A percentile compares a stretch with the other conserved stretches of the same genome.
These are phyloP conservation scores for Drosophila maculinotata DNA, from an alignment of 2,888 invertebrate genomes.

Conservation along the genomic window DNA sequence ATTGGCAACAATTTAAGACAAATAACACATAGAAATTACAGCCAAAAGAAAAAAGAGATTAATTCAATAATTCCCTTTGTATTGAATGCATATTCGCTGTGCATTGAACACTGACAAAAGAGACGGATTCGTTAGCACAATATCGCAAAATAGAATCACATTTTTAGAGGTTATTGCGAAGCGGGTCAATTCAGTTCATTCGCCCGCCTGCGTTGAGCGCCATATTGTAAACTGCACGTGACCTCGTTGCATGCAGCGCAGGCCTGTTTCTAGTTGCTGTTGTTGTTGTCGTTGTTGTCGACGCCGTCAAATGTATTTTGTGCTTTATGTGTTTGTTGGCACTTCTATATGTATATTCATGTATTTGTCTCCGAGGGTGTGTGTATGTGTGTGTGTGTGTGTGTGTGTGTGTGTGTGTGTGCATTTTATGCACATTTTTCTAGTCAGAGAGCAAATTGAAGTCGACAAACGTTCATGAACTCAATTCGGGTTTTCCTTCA, in stretches of 20 bases:
- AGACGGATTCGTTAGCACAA: constrained; percentile 10
- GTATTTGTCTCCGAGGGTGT: constrained; percentile 2
- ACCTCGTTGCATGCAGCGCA: constrained; percentile 72
- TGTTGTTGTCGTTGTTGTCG: constrained; percentile 38
- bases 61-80: background rate
- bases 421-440: constrained; percentile 62
- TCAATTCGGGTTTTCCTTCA: constrained; percentile 79
- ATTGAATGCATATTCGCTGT: constrained; percentile 11
- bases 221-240: constrained; percentile 77
- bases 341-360: constrained; percentile 11
- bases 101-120: background rate
- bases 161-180: constrained; percentile 83
- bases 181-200: constrained; percentile 85
- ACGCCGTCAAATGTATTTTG: constrained; percentile 53
- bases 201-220: constrained; percentile 74
- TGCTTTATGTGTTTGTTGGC: constrained; percentile 37
- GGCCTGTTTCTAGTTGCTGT: constrained; percentile 47
- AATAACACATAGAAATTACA: too few relatives aligned
- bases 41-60: background rate
- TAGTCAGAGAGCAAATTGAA: constrained; percentile 74
- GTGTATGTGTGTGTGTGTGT: constrained; percentile 22
- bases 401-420: constrained; percentile 29
- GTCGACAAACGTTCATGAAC: constrained; percentile 84
- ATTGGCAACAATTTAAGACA: too few relatives aligned
- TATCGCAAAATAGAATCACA: constrained; percentile 34